Conservation (phyloP, 2,797 vertebrate species). For the Hemibagrus guttatus region DNA sequence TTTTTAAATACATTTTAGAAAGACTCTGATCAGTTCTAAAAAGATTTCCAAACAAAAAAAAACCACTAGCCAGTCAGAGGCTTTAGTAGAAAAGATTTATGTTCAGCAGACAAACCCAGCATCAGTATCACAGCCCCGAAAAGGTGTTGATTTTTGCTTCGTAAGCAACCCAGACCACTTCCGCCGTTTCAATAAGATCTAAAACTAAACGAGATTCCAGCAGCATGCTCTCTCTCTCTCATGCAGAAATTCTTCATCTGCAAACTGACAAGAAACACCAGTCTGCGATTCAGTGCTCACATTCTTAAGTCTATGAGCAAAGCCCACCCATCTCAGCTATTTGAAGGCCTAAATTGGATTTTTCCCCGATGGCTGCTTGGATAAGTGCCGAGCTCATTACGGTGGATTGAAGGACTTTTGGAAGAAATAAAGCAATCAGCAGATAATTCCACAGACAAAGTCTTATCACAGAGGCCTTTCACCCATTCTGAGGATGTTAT, state of each 20-base stretch:
- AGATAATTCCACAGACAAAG: constrained; percentile 72
- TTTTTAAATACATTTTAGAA: not conserved
- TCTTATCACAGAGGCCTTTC: constrained; percentile 67
- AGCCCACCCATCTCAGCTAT: constrained; percentile 51
- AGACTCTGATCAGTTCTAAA: not conserved
- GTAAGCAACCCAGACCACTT: not conserved
- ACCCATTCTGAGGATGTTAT: constrained; percentile 34
- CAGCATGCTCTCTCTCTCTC: constrained; percentile 22
- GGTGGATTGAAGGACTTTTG: constrained; percentile 68
- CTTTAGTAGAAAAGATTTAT: not conserved
- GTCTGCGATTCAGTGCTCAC: constrained; percentile 57
- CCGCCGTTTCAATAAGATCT: not conserved
- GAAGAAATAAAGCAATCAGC: constrained; percentile 75
- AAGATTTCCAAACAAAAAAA: not conserved
- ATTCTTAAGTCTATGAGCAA: constrained; percentile 36
- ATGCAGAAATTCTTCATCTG: constrained; percentile 35
- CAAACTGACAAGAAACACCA: constrained; percentile 38
- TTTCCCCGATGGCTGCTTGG: constrained; percentile 67
- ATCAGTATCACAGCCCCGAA: not conserved
- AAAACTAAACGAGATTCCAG: not conserved
- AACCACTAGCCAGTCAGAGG: not conserved
- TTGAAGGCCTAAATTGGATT: constrained; percentile 68
- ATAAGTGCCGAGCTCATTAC: constrained; percentile 77
- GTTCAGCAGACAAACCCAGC: not conserved
- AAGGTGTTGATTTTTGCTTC: not conserved